A percentile compares a stretch with the other conserved stretches of the same genome.
These are phyloP conservation scores for Aldabrachelys gigantea DNA, from an alignment of 2,113 vertebrate genomes.

Conservation along the genomic window DNA sequence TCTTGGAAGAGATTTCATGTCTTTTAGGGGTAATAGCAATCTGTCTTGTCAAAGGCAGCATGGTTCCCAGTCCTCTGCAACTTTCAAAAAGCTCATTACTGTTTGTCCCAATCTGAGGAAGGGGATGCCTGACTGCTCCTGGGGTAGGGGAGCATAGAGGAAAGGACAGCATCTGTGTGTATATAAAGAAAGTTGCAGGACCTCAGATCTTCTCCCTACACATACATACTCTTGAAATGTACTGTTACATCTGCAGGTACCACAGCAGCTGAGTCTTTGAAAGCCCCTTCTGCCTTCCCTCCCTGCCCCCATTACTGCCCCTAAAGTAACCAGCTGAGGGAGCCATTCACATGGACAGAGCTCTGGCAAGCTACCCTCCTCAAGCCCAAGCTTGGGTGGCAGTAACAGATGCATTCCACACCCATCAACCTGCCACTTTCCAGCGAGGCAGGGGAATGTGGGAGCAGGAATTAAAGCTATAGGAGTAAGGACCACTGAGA, in stretches of 20 bases:
- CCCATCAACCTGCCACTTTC: accelerated
- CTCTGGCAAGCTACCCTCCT: not conserved
- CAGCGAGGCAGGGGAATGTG: no score
- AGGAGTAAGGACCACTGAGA: accelerated
- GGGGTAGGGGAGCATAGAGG: accelerated
- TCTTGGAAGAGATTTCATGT: not conserved
- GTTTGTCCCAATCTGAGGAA: accelerated
- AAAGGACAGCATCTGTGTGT: not conserved
- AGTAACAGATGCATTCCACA: not conserved
- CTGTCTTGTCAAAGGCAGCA: not conserved
- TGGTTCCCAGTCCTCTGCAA: accelerated
- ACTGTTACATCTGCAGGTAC: not conserved
- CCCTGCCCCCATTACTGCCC: not conserved
- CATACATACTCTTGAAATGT: accelerated
- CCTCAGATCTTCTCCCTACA: not conserved
- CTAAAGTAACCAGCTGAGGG: not conserved
- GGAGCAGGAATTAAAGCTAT: not conserved
- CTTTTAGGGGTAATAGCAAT: not conserved
- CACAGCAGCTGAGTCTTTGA: not conserved
- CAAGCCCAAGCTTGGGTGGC: not conserved
- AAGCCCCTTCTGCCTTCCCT: not conserved
- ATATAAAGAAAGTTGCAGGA: not conserved
- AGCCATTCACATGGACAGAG: accelerated
- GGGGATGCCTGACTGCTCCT: not conserved
- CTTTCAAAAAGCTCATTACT: not conserved